Evolutionary conservation across 2,888 invertebrate species (phyloP), one percentile per base, ranked within the genome.

Genomic region (Sylvicola fuscatus): DNA sequence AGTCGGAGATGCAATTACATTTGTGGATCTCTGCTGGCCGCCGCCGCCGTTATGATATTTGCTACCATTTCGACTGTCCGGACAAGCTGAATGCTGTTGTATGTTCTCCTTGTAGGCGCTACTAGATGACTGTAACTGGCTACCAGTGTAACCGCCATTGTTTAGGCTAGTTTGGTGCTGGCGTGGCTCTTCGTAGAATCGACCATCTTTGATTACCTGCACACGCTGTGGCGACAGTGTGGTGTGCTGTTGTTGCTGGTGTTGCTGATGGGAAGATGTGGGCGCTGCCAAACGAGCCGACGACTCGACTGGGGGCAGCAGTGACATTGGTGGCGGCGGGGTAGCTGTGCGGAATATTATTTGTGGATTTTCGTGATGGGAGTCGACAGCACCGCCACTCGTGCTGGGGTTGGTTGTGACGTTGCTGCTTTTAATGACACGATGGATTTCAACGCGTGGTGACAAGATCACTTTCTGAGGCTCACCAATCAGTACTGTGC

Each of bases 201-300:
- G 53, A 27, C 57, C 57, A 43, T 58, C 58, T 40, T 56, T 51
- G 38, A 58, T 58, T n/a, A 58, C 58, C 15, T 57, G 55, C 35
- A 58, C 58, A 43, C 56, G 56, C 34, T 54, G 53, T 14, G 40
- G 42, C 21, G 39, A 38, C 12, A 42, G 41, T 6, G 32, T 36
- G 13, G 38, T 40, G 5, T 36, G 41, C 3, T 33, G 36, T 15
- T 38, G 42, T 33, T 45, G 47, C 10, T 38, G 45, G 12, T 41
- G 44, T 3, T 46, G 4, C 4, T 6, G 4, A n/a, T n/a, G n/a
- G 21, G 21, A 6, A 8, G 21, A 6, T 21, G 21, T 21, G 21
- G 21, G 14, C 42, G 21, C 21, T 21, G 21, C 21, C 8, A 21
- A 4, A 21, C 21, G 21, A 4, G 8, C 21, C 21, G 4, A 8